Base-by-base conservation (phyloP, 2,888 invertebrate species). In the Limnephilus auricula region DNA sequence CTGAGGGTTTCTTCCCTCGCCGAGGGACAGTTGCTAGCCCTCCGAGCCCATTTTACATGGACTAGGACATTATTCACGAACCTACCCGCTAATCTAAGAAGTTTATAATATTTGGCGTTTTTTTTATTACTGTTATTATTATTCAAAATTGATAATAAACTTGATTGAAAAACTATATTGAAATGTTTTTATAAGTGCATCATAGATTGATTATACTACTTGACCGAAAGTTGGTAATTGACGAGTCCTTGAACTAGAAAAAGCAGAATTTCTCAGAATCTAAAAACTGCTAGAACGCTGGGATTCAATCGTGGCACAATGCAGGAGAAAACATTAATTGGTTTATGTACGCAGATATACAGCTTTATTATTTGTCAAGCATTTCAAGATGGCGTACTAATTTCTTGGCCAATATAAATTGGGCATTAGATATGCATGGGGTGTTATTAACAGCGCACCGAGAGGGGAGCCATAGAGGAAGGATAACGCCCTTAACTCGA, bases 401-500 rank as follows among this genome's bases (percentile, higher is more conserved):
- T 18, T 65, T 18, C 6, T 9, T 25, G 65, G 25, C 65, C 10
- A 25, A 65, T n/a, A 65, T 65, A 25, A 65, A 65, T 9, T n/a
- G 65, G n/a, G 25, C 34, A 32, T 82, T 34, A 85, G n/a, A 25
- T 13, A 40, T 30, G 40, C 85, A 34, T 15, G 45, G 85, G 37
- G 85, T 85, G 85, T 45, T 30, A 45, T 85, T 40, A 40, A n/a
- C 85, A 40, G 85, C 40, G 12, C 85, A 37, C 30, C 85, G 40
- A 34, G n/a, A 30, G 40, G 40, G 40, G 85, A 85, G 25, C 4
- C 25, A n/a, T 25, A 3, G 85, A 40, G 85, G 40, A 40, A 9
- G 40, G 85, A 34, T 40, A 40, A 40, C 85, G 85, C 85, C 85
- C 85, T 85, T 85, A 85, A 85, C 85, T 85, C 37, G n/a, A 85